These are phyloP conservation scores for Lagodon rhomboides DNA, from an alignment of 2,797 vertebrate species.

Conservation along the genomic window DNA sequence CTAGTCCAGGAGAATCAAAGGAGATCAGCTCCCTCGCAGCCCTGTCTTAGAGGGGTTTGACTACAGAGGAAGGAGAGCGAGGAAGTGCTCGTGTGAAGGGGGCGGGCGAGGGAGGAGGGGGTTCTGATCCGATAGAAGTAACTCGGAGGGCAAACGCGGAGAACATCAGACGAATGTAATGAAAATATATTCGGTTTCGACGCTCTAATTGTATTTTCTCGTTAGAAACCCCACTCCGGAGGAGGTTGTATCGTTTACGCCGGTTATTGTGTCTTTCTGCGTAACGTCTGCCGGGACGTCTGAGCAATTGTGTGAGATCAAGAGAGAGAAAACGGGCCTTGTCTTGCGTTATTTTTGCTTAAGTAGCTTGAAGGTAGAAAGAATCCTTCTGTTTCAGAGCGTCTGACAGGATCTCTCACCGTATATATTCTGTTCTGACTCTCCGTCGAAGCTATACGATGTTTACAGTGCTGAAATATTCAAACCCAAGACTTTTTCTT, in stretches of 20 bases:
- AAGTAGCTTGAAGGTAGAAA: slow-evolving; percentile 1
- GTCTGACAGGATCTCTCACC: background rate
- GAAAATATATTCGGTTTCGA: slow-evolving; percentile 18
- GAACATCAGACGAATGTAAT: slow-evolving; percentile 46
- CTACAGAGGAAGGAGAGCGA: slow-evolving; percentile 63
- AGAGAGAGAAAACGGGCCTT: slow-evolving; percentile 1
- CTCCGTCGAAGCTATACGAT: slow-evolving; percentile 15
- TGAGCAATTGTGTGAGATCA: slow-evolving; percentile 5
- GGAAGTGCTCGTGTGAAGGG: slow-evolving; percentile 8
- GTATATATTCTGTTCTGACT: background rate
- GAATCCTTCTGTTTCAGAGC: background rate
- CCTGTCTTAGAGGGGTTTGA: slow-evolving; percentile 75
- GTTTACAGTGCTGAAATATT: slow-evolving; percentile 37
- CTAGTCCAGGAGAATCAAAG: slow-evolving; percentile 73
- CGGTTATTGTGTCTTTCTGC: background rate
- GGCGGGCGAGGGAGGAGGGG: slow-evolving; percentile 25
- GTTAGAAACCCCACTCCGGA: background rate
- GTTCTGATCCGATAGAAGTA: slow-evolving; percentile 63
- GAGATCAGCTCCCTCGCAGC: slow-evolving; percentile 73
- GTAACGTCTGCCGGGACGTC: background rate
- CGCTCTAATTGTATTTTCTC: slow-evolving; percentile 10
- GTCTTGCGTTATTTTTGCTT: background rate
- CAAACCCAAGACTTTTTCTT: slow-evolving; percentile 21
- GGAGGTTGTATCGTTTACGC: background rate
- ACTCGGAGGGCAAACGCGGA: slow-evolving; percentile 68